Conservation (phyloP, 2,113 vertebrate genomes). For the Chamaea fasciata region DNA sequence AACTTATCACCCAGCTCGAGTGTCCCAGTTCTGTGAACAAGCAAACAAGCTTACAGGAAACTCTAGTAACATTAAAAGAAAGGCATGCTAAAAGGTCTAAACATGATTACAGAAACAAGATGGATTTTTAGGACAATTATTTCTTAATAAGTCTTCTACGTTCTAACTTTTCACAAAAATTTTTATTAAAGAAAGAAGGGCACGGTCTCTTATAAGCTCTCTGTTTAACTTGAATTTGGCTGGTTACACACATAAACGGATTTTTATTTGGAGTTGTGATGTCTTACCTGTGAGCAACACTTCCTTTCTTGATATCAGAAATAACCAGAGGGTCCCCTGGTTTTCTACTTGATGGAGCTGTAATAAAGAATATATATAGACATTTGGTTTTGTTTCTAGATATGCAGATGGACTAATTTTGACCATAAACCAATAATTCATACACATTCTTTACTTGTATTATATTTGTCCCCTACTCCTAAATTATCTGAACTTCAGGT, state of each 20-base stretch:
- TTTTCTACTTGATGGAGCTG: conserved; percentile 96
- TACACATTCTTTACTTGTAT: background rate
- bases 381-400: background rate
- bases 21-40: conserved; percentile 86
- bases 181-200: background rate
- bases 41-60: background rate
- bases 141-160: background rate
- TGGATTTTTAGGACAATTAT: background rate
- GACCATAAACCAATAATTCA: background rate
- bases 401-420: background rate
- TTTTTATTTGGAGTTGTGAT: background rate
- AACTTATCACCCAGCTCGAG: conserved; percentile 94
- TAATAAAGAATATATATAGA: conserved; percentile 36
- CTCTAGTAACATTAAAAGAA: background rate
- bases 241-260: background rate
- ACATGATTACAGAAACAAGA: background rate
- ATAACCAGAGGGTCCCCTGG: conserved; percentile 94
- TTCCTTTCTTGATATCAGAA: conserved; percentile 99
- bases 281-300: conserved; percentile 94
- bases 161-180: background rate
- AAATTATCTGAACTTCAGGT: background rate
- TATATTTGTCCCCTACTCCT: background rate
- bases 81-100: background rate
- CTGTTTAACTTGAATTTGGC: background rate
- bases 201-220: background rate